Evolutionary conservation across 2,113 vertebrate genomes (phyloP).

Genomic region (Atherinomorus stipes): DNA sequence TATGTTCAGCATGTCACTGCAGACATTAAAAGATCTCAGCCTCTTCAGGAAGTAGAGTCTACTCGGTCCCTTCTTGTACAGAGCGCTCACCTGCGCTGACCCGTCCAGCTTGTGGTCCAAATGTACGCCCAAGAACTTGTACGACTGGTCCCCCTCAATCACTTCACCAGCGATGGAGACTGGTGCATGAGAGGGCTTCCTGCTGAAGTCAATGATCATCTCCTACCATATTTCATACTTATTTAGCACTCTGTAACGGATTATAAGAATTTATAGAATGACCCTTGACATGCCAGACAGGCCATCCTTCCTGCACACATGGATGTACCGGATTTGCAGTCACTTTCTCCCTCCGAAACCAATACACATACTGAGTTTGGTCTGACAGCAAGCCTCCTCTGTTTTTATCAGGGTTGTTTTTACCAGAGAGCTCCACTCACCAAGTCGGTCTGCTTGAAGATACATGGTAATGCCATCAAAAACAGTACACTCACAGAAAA

Average conservation of each 20-base stretch:
- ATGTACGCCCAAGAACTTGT: too few relatives aligned
- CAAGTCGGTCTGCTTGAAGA: not conserved
- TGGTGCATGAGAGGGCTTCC: too few relatives aligned
- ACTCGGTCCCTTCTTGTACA: too few relatives aligned
- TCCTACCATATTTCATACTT: conserved; percentile 46
- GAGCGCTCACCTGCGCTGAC: too few relatives aligned
- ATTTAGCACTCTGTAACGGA: conserved; percentile 55
- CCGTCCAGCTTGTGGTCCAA: too few relatives aligned
- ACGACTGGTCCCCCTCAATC: too few relatives aligned
- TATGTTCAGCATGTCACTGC: too few relatives aligned
- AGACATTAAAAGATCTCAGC: too few relatives aligned
- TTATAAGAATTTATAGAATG: conserved; percentile 58
- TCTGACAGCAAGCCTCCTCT: conserved; percentile 8
- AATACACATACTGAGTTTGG: conserved; percentile 7
- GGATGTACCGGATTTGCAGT: conserved; percentile 32
- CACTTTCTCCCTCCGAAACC: not conserved
- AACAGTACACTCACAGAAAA: conserved; percentile 2
- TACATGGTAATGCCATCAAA: not conserved
- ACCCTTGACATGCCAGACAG: conserved; percentile 56
- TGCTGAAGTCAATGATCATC: too few relatives aligned
- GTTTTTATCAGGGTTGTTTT: conserved; percentile 7
- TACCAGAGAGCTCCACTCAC: conserved; percentile 5
- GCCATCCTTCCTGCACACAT: conserved; percentile 40
- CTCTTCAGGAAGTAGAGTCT: too few relatives aligned
- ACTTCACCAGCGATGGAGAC: too few relatives aligned